Evolutionary conservation across 1,140 invertebrate species (phyloP).

Genomic region (Brachionus angularis): DNA sequence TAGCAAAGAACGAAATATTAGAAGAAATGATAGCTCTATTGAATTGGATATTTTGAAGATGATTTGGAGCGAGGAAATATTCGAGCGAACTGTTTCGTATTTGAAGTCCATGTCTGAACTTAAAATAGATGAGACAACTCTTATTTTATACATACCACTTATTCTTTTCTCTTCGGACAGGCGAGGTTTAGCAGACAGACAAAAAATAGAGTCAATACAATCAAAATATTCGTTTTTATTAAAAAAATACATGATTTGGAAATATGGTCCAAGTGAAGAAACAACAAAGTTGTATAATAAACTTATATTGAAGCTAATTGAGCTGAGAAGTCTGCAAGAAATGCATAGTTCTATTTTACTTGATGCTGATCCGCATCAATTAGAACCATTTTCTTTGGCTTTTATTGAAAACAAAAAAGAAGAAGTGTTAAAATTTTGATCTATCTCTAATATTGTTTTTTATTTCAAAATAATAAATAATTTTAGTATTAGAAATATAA

Average conservation of each 20-base stretch:
- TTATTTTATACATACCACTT: neutral
- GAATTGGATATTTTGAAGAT: neutral
- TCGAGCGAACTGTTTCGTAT: neutral
- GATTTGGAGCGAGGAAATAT: conserved; percentile 25
- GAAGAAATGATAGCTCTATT: neutral
- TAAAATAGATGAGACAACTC: conserved; percentile 1
- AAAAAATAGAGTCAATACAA: neutral
- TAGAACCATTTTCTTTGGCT: conserved; percentile 21
- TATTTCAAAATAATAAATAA: too few species aligned
- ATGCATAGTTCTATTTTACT: conserved; percentile 8
- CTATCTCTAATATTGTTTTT: too few species aligned
- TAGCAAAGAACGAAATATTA: neutral
- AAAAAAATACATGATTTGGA: conserved; percentile 26
- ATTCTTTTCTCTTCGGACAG: conserved; percentile 27
- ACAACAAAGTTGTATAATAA: neutral
- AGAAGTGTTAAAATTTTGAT: neutral
- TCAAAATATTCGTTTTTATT: conserved; percentile 3
- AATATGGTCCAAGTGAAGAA: neutral
- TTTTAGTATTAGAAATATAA: too few species aligned
- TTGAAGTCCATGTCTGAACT: conserved; percentile 23
- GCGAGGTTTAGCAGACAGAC: neutral
- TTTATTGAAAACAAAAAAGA: conserved; percentile 17
- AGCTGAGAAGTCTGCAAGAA: neutral
- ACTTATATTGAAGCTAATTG: neutral
- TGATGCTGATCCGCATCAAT: conserved; percentile 8